phyloP scores from a whole-genome alignment of 92 coral and sea anemone genomes.

The Epizoanthus scotinus region DNA sequence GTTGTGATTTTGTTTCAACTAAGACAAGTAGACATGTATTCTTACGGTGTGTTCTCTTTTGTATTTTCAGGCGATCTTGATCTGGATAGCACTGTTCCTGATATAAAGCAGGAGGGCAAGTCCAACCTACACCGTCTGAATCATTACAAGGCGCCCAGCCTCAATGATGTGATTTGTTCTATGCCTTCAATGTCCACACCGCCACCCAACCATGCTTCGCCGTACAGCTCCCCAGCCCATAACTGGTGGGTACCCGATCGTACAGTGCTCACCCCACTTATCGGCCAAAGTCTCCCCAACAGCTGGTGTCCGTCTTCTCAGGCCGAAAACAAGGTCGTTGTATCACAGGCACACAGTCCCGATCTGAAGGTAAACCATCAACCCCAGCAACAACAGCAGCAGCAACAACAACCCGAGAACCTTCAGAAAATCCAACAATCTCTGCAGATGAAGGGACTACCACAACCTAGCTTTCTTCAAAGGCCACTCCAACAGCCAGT shows the following conservation, averaged over 20 bases:
- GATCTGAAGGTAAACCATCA: slow-evolving; percentile 39
- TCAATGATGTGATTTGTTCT: slow-evolving; percentile 82
- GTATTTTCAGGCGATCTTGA: slow-evolving; percentile 90
- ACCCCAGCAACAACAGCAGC: slow-evolving; percentile 43
- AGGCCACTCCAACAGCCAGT: slow-evolving; percentile 80
- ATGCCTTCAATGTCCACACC: slow-evolving; percentile 85
- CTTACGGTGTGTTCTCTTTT: slow-evolving; percentile 49
- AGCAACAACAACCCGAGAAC: slow-evolving; percentile 57
- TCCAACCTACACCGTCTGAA: slow-evolving; percentile 85
- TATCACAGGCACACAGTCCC: slow-evolving; percentile 77
- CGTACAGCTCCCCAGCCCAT: slow-evolving; percentile 95
- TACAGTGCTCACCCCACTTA: slow-evolving; percentile 93
- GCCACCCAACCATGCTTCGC: slow-evolving; percentile 90
- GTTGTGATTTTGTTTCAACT: slow-evolving; percentile 1
- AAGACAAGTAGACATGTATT: neutral
- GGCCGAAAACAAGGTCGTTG: slow-evolving; percentile 61
- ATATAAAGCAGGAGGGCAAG: slow-evolving; percentile 94
- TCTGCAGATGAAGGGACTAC: slow-evolving; percentile 59
- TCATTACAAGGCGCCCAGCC: slow-evolving; percentile 96
- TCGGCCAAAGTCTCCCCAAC: slow-evolving; percentile 80
- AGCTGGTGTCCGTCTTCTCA: slow-evolving; percentile 77
- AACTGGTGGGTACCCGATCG: slow-evolving; percentile 99
- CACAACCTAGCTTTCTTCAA: slow-evolving; percentile 64
- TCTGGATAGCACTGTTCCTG: slow-evolving; percentile 92
- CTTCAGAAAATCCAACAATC: slow-evolving; percentile 77